Base-by-base conservation (phyloP, 2,113 vertebrate genomes). In the Varanus komodoensis region DNA sequence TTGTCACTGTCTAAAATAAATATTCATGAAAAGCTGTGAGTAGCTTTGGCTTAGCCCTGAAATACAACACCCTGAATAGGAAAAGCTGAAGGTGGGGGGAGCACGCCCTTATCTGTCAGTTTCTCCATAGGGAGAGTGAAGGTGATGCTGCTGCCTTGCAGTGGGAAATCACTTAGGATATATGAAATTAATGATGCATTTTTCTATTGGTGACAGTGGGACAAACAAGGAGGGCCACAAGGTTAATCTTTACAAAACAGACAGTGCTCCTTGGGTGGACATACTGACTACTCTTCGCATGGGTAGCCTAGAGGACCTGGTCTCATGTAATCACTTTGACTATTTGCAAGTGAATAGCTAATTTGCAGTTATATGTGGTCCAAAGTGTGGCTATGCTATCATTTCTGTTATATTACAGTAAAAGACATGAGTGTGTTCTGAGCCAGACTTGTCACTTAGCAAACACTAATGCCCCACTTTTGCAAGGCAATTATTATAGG, bases 391-490 rank as follows among this genome's bases (percentile, higher is more conserved):
- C 82, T 93, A 34, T 81, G 81, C 82, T 93, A 89, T 96, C 93
- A 81, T 52, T 94, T 78, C 75, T 0, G 0, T 82, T 89, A 87
- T 92, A 87, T 87, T 96, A 93, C 2, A 92, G 82, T 91, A 93
- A 87, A 91, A 92, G 89, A 95, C 34, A 38, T 0, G 0, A 93
- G 89, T 94, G 90, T 67, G 73, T 92, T 95, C 92, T 86, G 67
- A 92, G 92, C 89, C 88, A 92, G 84, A 68, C 69, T 94, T 92
- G 92, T 95, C 93, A 92, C 74, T 95, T 91, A 82, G 80, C 94
- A 95, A 94, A 95, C 92, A 92, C 89, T 94, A 95, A 96, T 94
- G 91, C 84, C 91, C 77, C 89, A 90, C 89, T 94, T 95, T 93
- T 89, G 90, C 92, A 93, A 92, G 90, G 92, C 1, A 77, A 84